Evolutionary conservation across 2,888 invertebrate genomes (phyloP).

Genomic region (Tubulanus polymorphus): DNA sequence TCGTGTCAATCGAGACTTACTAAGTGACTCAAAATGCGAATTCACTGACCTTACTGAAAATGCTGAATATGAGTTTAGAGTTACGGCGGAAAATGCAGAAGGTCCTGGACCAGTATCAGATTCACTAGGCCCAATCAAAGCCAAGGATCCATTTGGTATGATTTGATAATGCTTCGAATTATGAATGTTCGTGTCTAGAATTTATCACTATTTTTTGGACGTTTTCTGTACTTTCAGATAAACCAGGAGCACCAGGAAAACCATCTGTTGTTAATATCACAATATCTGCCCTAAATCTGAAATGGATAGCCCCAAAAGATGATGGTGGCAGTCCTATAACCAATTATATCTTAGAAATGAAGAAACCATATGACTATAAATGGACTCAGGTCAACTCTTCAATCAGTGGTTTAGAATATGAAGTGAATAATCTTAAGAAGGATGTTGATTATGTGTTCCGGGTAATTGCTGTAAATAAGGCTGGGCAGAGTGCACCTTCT

Average conservation of each 20-base stretch:
- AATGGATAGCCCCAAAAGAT: conserved; percentile 41
- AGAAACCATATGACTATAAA: neutral
- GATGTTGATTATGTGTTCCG: conserved; percentile 20
- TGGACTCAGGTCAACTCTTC: neutral
- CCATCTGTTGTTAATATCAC: conserved; percentile 34
- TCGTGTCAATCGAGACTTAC: conserved; percentile 20
- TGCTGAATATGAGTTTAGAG: conserved; percentile 72
- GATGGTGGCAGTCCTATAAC: conserved; percentile 44
- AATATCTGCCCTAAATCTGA: conserved; percentile 36
- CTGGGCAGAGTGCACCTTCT: conserved; percentile 7
- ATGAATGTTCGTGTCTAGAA: neutral
- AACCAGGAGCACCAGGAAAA: conserved; percentile 49
- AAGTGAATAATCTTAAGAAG: neutral
- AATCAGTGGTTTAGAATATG: neutral
- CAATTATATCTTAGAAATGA: conserved; percentile 27
- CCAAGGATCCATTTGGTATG: conserved; percentile 76
- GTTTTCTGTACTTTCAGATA: conserved; percentile 16
- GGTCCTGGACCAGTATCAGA: conserved; percentile 86
- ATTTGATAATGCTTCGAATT: neutral
- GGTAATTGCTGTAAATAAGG: conserved; percentile 19
- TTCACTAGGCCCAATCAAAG: conserved; percentile 66
- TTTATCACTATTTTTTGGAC: neutral
- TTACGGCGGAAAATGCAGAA: conserved; percentile 79
- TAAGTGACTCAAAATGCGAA: conserved; percentile 21
- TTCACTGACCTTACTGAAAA: conserved; percentile 22